Base-by-base conservation (phyloP, 2,797 vertebrate genomes). In the Rhinophrynus dorsalis region DNA sequence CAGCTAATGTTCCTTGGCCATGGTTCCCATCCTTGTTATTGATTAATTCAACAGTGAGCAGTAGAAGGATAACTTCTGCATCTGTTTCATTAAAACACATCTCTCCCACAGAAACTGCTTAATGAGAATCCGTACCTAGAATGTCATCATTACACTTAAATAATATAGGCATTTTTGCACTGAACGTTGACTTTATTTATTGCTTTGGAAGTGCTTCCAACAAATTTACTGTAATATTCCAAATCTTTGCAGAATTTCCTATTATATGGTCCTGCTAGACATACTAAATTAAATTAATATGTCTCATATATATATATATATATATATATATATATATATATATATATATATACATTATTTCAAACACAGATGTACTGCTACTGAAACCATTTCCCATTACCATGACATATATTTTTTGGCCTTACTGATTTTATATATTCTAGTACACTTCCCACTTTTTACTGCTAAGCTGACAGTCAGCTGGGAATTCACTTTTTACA, bases 21-120 rank as follows among this genome's bases (percentile, higher is more conserved):
- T 6, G 7, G 18, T 7, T 7, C 42, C 18, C n/a, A 18, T 45
- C 15, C 17, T 20, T 45, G 15, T 45, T 48, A 23, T 48, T 20
- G 20, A 48, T 23, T 12, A 48, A 54, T 54, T 15, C 51, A n/a
- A 12, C 9, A 33, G 50, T 13, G 11, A 52, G 7, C 27, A 30
- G 27, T n/a, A n/a, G 2, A 17, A 24, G 10, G 5, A 33, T 32
- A 2, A 15, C 2, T 37, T 56, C 45, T 15, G 26, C 17, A 29
- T 58, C 32, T 45, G 17, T 45, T 45, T 68, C 50, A 55, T 66
- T 66, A 66, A 66, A 66, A 32, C 3, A 27, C n/a, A 29, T 51
- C 8, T 26, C 15, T 52, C 1, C 11, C 6, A 27, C 9, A 17
- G 44, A 67, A 56, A 33, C 8, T 12, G 5, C 45, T 37, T 68